Evolutionary conservation across 2,113 vertebrate species (phyloP), one percentile per base, ranked within the genome.

Genomic region (Hepsetus odoe): DNA sequence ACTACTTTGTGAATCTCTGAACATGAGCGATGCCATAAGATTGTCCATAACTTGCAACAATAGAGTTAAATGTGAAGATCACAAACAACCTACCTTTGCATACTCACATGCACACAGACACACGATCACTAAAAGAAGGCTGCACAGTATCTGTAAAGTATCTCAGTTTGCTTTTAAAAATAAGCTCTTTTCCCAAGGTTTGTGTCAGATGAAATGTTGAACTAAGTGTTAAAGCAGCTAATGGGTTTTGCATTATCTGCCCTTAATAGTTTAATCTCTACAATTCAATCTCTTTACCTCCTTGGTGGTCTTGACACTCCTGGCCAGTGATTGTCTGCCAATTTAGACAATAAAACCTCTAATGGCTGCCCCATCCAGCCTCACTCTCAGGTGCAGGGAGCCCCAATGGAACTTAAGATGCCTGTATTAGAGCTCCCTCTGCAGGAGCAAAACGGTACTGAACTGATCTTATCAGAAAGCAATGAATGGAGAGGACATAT

Each of bases 391-490:
- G 49, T 85, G 65, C 70, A 83, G 83, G 83, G 32, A 69, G 72
- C 26, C n/a, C 11, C 68, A 49, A 12, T 14, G 32, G 68, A 70
- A 38, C 64, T 58, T 28, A 71, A 53, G n/a, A 73, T 85, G 89
- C 86, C 91, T 94, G 93, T 91, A 92, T 94, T 90, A 88, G 91
- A 93, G 91, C 93, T 87, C 92, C 93, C 92, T 92, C 92, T 82
- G 88, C 88, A 92, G 93, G 91, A 77, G 20, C 5, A 74, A 64
- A 28, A 20, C 61, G 3, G 66, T 7, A 76, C 28, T 74, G 49
- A 67, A 72, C 53, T n/a, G n/a, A 76, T 53, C 35, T 46, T 53
- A 9, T 64, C 28, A 67, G 22, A 42, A 24, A 33, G 56, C 51
- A 6, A 16, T 7, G 49, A 75, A 75, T 20, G 9, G 14, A 61